Base-by-base conservation (phyloP, 2,888 invertebrate species). In the Eulithis prunata region DNA sequence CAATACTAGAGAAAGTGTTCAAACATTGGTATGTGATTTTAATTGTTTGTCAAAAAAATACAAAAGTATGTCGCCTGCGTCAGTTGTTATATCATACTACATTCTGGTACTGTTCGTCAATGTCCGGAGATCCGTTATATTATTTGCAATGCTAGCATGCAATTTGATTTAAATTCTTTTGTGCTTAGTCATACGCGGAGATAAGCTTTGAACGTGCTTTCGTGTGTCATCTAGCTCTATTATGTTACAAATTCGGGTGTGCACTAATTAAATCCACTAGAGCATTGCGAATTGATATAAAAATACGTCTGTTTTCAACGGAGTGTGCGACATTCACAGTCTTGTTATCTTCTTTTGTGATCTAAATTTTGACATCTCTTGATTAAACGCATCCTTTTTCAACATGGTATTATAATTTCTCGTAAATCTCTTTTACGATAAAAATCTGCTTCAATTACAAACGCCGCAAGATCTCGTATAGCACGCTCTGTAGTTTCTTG, bases 31-130 rank as follows among this genome's bases (percentile, higher is more conserved):
- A 80, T 80, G 78, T 80, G 81, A 83, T 82, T 80, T 82, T 82
- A 81, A 79, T 82, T 82, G 75, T 77, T 78, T 80, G 78, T 81
- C 81, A 78, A 82, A 82, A 79, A 75, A 75, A 45, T 73, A 74
- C 73, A 76, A 79, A 80, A 81, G 87, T 84, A 75, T 85, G 85
- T 82, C 83, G 75, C 78, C 76, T 79, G 78, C 83, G 83, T 83
- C 83, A 82, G 68, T 79, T 76, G 78, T 89, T 90, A 88, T 84
- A 80, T 89, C 86, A 76, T 36, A 57, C 41, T 60, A 68, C 62
- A 59, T 55, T 61, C 67, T 64, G 56, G 62, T 62, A 67, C 70
- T 70, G 72, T 72, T 75, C 72, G 76, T 77, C 75, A 75, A 49
- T 66, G 38, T 68, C 70, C 76, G 73, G 74, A 85, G 83, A 79